A percentile compares a stretch with the other conserved stretches of the same genome.
phyloP scores from a whole-genome alignment of 2,888 invertebrate species.

The Drosophila kuntzei region DNA sequence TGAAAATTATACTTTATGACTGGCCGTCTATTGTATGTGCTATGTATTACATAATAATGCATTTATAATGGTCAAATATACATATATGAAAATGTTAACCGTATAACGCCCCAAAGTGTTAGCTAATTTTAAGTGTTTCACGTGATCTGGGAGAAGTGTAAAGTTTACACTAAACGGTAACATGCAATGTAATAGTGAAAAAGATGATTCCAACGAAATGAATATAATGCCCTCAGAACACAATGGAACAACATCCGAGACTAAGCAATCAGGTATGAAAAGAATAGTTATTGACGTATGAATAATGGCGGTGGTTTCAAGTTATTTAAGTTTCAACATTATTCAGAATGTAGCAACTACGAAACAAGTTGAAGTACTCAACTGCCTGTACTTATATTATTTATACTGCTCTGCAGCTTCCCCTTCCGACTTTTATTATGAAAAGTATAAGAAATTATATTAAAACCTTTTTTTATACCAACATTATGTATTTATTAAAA shows the following conservation, averaged over 20 bases:
- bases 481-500: no score
- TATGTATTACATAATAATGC: slow-evolving; percentile 26
- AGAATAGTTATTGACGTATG: neutral
- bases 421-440: neutral
- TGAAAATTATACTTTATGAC: slow-evolving; percentile 2
- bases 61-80: slow-evolving; percentile 16
- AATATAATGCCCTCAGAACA: slow-evolving; percentile 73
- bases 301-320: neutral
- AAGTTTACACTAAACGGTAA: slow-evolving; percentile 56
- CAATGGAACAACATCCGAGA: slow-evolving; percentile 67
- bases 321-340: neutral
- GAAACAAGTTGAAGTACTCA: neutral
- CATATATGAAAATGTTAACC: slow-evolving; percentile 27
- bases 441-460: no score
- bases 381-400: no score
- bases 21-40: slow-evolving; percentile 12
- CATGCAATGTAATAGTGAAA: slow-evolving; percentile 73
- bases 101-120: slow-evolving; percentile 56
- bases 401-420: neutral
- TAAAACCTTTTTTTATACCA: no score
- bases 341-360: neutral
- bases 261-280: slow-evolving; percentile 64
- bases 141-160: slow-evolving; percentile 50
- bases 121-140: slow-evolving; percentile 72
- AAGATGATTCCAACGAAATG: slow-evolving; percentile 71